Base-by-base conservation (phyloP, 2,797 vertebrate genomes). In the Lophura swinhoii region DNA sequence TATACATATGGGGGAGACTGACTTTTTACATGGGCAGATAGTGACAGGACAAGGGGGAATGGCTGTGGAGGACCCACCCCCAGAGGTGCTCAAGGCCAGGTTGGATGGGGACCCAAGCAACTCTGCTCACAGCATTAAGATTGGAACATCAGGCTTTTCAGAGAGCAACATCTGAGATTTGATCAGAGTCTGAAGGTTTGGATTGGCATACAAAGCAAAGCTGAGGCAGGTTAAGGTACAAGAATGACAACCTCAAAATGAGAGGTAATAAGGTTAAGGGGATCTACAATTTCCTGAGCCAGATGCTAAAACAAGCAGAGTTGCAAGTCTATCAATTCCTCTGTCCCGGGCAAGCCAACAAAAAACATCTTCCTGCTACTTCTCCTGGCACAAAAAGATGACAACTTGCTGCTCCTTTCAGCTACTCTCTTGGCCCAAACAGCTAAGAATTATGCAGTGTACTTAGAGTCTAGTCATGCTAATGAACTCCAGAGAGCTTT, bases 241-340 rank as follows among this genome's bases (percentile, higher is more conserved):
- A 76, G 58, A 87, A 80, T 49, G 3, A 11, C 9, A 15, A 81
- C 41, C 83, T 46, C 35, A 18, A 64, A 76, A 48, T 3, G 13
- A 44, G 8, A 70, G 14, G 2, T 49, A 78, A 70, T 23, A 59
- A 53, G 12, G 22, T 14, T 74, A 73, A 60, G 60, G 28, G 20
- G 31, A 35, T 43, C 53, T 77, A 31, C 41, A 87, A 37, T 22
- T 48, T 33, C 44, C n/a, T 9, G 8, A 92, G 49, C 37, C 35
- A 0, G 0, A 6, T 4, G 2, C n/a, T 77, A 44, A 43, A 66
- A 76, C 12, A 53, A 85, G 29, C 0, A 43, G 29, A 7, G 43
- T 91, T 71, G 44, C 48, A 63, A 53, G 31, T 35, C 39, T 87
- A n/a, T 77, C 39, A 49, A 56, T 64, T 70, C 69, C 73, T 76